phyloP scores from a whole-genome alignment of 2,797 vertebrate species.

The Prunella strophiata region DNA sequence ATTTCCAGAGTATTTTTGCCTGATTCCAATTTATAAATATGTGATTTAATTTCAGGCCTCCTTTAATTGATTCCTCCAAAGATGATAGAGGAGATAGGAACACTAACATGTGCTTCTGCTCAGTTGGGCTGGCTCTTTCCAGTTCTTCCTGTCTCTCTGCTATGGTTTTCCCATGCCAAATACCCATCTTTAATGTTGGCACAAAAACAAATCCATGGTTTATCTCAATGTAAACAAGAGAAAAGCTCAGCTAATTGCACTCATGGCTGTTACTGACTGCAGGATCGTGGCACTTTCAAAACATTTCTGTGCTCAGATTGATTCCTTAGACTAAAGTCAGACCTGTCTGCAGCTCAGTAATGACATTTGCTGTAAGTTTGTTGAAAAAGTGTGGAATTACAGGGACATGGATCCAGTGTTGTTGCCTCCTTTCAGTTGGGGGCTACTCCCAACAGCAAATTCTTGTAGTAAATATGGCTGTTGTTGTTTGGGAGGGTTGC shows the following conservation, averaged over 20 bases:
- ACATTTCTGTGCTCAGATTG: not conserved
- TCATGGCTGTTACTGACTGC: not conserved
- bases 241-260: not conserved
- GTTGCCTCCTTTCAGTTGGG: slow-evolving; percentile 73
- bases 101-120: not conserved
- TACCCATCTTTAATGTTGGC: not conserved
- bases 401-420: slow-evolving; percentile 59
- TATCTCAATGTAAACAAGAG: not conserved
- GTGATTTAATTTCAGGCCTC: slow-evolving; percentile 7
- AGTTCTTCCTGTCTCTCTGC: not conserved
- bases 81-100: not conserved
- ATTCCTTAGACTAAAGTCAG: slow-evolving; percentile 60
- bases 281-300: not conserved
- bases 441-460: slow-evolving; percentile 70
- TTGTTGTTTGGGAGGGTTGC: not conserved
- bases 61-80: not conserved
- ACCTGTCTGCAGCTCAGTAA: slow-evolving; percentile 48
- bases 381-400: slow-evolving; percentile 42
- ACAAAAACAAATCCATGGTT: not conserved
- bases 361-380: slow-evolving; percentile 55
- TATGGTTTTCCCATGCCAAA: not conserved
- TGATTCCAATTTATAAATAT: not conserved
- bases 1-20: not conserved
- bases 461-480: slow-evolving; percentile 72
- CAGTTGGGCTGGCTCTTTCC: not conserved